These are phyloP conservation scores for human DNA, from an alignment of 2,113 vertebrate species.

Conservation along the genomic window DNA sequence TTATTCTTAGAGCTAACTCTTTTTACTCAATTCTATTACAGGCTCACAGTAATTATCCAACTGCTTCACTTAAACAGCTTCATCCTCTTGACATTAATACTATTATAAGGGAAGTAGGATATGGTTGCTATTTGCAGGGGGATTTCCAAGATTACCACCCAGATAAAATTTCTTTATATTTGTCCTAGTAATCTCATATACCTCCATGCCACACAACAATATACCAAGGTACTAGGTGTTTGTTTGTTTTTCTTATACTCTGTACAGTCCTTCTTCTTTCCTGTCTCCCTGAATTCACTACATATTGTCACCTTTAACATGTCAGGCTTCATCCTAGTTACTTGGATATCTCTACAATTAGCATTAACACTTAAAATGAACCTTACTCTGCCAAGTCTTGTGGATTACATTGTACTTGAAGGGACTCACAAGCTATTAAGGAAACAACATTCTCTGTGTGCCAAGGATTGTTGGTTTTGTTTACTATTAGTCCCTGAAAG, in stretches of 20 bases:
- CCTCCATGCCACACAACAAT: no score
- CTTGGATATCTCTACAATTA: neutral
- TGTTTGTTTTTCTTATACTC: neutral
- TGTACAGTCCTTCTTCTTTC: neutral
- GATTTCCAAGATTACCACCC: no score
- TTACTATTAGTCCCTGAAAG: neutral
- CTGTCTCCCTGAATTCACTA: neutral
- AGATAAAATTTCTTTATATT: no score
- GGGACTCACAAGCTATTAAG: neutral
- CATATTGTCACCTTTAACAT: neutral
- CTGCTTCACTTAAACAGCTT: no score
- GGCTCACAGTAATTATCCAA: no score
- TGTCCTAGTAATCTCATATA: no score
- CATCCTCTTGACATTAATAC: no score
- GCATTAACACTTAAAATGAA: neutral
- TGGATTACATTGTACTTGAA: neutral
- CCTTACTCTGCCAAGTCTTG: neutral
- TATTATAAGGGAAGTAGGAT: no score
- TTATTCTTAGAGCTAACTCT: no score
- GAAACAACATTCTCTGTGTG: neutral
- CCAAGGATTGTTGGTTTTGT: neutral
- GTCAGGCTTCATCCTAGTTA: neutral
- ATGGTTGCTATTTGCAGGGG: no score
- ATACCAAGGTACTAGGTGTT: no score
- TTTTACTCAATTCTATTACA: no score